Base-by-base conservation (phyloP, 2,888 invertebrate genomes). In the Drosophila koepferae region DNA sequence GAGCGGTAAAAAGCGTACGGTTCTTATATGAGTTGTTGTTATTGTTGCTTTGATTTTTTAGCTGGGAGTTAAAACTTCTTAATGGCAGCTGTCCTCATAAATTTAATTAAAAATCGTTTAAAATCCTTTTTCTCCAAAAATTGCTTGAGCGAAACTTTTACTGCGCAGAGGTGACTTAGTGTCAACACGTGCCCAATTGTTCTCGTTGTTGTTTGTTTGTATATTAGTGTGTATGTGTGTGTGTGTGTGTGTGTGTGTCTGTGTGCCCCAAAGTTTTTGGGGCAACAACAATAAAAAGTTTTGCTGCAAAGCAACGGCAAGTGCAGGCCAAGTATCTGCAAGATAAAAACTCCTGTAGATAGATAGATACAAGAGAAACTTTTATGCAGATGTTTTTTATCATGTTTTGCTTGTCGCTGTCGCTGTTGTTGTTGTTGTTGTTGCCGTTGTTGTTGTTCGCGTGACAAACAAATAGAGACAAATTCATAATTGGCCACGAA, bases 31-130 rank as follows among this genome's bases (percentile, higher is more conserved):
- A 38, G n/a, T 44, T 51, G 18, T 36, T 40, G 36, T 48, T 41
- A 8, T 10, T 43, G 20, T 20, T 20, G 12, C 23, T 23, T 23
- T 23, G 23, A 4, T 20, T 20, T 36, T 54, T 53, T 9, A 60
- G 62, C 51, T 64, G 38, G 18, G 56, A 41, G 59, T 23, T 54
- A 58, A 77, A 77, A 80, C 68, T 76, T 78, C 49, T 55, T 66
- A 76, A 83, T 80, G 64, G 66, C 85, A 86, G 73, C 87, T 89
- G 85, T 79, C 78, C 72, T 74, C 74, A 84, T 84, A 85, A 85
- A 89, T 85, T 85, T 89, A 85, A 85, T 85, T 85, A 85, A 85
- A 86, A 89, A 77, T 77, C 89, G 77, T 80, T 85, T 89, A 84
- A 85, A 89, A 89, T 86, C 82, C 87, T 81, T 84, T 75, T 58